phyloP scores from a whole-genome alignment of 2,113 vertebrate species.

The Ceyx melanurus region DNA sequence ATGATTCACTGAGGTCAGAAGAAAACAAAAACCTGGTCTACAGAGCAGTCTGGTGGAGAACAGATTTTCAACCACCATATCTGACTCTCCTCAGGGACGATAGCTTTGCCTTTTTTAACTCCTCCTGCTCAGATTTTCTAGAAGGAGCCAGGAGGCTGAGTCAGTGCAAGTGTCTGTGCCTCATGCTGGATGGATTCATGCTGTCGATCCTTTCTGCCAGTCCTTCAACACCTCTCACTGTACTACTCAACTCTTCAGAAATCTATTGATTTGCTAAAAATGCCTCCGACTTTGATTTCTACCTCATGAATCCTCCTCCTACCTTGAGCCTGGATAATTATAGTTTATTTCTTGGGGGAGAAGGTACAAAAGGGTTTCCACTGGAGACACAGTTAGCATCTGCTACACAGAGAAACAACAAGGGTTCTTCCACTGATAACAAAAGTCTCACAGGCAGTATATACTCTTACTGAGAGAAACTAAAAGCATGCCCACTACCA shows the following conservation, averaged over 20 bases:
- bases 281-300: background rate
- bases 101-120: conserved; percentile 11
- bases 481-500: background rate
- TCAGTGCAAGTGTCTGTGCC: background rate
- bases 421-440: background rate
- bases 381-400: background rate
- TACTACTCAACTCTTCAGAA: conserved; percentile 1
- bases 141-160: background rate
- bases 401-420: background rate
- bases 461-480: background rate
- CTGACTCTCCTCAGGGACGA: background rate
- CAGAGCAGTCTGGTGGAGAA: background rate
- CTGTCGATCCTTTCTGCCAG: background rate
- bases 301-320: background rate
- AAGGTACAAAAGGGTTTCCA: background rate
- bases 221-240: background rate
- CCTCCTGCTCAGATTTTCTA: background rate
- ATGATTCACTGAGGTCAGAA: background rate
- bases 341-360: background rate
- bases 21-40: background rate
- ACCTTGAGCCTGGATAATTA: background rate
- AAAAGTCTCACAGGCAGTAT: background rate
- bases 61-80: conserved; percentile 7
- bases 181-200: background rate
- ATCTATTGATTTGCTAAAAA: background rate